These are phyloP conservation scores for Gadopsis bispinosus DNA, from an alignment of 2,797 vertebrate species.

Conservation along the genomic window DNA sequence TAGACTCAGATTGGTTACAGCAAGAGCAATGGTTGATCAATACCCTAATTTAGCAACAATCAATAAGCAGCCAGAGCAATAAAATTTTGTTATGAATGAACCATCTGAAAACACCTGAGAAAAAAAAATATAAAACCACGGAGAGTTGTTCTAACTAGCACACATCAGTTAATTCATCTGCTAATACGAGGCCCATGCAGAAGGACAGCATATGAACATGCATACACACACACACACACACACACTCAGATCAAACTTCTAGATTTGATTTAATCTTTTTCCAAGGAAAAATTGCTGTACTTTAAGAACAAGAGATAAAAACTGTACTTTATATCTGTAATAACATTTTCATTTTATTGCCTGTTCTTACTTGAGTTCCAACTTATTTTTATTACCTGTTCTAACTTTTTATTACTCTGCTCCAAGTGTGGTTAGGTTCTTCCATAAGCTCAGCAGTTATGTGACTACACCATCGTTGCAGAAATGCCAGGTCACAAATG, in stretches of 20 bases:
- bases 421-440: conserved; percentile 50
- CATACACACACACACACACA: neutral
- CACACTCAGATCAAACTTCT: neutral
- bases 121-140: conserved; percentile 19
- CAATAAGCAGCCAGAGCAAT: conserved; percentile 58
- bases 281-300: conserved; percentile 3
- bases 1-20: conserved; percentile 74
- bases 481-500: conserved; percentile 54
- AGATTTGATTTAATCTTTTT: conserved; percentile 1
- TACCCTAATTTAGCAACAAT: conserved; percentile 75
- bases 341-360: conserved; percentile 57
- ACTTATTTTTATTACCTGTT: conserved; percentile 59
- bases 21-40: conserved; percentile 71
- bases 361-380: conserved; percentile 43
- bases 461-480: conserved; percentile 22
- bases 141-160: conserved; percentile 14
- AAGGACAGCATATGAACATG: conserved; percentile 6
- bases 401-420: conserved; percentile 59
- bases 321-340: conserved; percentile 47
- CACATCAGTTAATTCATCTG: conserved; percentile 36
- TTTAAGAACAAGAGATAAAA: conserved; percentile 47
- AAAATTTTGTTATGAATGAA: conserved; percentile 70
- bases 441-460: conserved; percentile 42
- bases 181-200: conserved; percentile 9
- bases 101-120: conserved; percentile 45